Conservation (phyloP, 2,113 vertebrate species). For the Cephalopholis sonnerati region DNA sequence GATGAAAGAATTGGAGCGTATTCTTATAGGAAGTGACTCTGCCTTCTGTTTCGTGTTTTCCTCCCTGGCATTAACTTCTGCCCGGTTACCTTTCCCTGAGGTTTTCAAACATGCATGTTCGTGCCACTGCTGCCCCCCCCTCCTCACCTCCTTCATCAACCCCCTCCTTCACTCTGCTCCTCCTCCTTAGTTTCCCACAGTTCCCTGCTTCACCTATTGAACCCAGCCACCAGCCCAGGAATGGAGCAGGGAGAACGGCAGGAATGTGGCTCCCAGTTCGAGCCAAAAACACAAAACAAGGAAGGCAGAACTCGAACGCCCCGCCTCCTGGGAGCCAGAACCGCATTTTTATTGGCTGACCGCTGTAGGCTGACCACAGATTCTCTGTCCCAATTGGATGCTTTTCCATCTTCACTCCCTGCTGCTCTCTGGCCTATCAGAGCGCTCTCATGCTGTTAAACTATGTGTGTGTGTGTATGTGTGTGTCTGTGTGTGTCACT, state of each 20-base stretch:
- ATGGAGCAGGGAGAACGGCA: conserved; percentile 55
- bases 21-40: background rate
- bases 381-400: conserved; percentile 43
- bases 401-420: conserved; percentile 41
- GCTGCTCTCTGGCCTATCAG: conserved; percentile 60
- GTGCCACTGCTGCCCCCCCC: conserved; percentile 15
- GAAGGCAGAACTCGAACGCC: conserved; percentile 39
- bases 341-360: conserved; percentile 40
- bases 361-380: conserved; percentile 59
- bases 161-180: background rate
- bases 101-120: conserved; percentile 41
- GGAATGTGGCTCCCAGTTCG: conserved; percentile 61
- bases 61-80: conserved; percentile 10
- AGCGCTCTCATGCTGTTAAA: conserved; percentile 42
- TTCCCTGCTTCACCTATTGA: conserved; percentile 75
- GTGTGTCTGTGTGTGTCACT: conserved; percentile 16
- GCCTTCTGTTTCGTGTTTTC: background rate
- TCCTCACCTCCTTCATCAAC: background rate
- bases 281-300: conserved; percentile 67
- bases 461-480: conserved; percentile 36
- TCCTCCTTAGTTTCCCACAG: conserved; percentile 66
- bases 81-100: conserved; percentile 32
- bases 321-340: conserved; percentile 32
- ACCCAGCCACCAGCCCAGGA: conserved; percentile 69
- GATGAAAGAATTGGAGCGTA: background rate